Evolutionary conservation across 2,113 vertebrate genomes (phyloP).

Genomic region (Archilochus colubris): DNA sequence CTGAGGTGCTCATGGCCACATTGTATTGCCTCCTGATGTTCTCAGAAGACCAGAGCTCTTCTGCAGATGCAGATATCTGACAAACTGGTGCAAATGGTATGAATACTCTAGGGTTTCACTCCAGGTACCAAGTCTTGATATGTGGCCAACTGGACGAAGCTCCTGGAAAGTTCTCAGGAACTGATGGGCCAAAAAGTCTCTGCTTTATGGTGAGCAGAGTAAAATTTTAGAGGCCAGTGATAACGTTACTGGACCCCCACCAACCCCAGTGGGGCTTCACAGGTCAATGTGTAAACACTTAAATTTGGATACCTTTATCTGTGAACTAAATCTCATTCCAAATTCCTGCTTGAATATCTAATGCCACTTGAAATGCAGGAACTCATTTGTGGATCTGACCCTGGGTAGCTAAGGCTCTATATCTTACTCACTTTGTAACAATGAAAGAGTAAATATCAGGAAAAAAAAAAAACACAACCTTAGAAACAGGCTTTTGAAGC

Average conservation of each 20-base stretch:
- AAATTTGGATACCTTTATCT: neutral
- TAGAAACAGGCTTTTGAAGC: constrained; percentile 34
- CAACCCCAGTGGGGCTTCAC: neutral
- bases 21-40: neutral
- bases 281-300: neutral
- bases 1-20: neutral
- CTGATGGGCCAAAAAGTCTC: neutral
- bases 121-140: neutral
- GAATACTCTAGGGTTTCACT: neutral
- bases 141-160: neutral
- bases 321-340: neutral
- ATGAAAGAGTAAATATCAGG: constrained; percentile 27
- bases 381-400: neutral
- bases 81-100: neutral
- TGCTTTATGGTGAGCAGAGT: neutral
- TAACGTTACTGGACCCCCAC: neutral
- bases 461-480: neutral
- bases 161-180: neutral
- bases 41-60: neutral
- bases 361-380: constrained; percentile 39
- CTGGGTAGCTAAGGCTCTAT: neutral
- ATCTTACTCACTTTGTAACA: neutral
- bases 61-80: neutral
- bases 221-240: neutral
- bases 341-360: constrained; percentile 31